phyloP scores from a whole-genome alignment of 2,888 invertebrate species.

The Dolichomitus sp. region DNA sequence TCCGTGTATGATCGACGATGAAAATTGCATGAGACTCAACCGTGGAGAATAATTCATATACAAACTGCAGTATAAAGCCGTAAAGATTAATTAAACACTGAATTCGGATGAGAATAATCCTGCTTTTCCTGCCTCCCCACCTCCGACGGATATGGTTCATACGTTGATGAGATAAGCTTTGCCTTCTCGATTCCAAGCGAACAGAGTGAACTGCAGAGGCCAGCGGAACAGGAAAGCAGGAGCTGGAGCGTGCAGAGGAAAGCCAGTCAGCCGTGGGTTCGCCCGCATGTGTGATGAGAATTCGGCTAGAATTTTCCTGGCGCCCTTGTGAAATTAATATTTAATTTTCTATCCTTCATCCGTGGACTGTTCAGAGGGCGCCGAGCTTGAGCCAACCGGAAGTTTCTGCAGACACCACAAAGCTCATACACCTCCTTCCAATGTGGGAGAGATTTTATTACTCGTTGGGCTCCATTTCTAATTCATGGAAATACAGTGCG shows the following conservation, averaged over 20 bases:
- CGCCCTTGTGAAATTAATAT: constrained; percentile 80
- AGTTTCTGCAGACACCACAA: constrained; percentile 27
- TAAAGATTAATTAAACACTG: constrained; percentile 80
- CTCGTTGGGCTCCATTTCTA: constrained; percentile 13
- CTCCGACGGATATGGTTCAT: constrained; percentile 45
- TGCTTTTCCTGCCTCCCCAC: constrained; percentile 32
- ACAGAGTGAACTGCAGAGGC: constrained; percentile 44
- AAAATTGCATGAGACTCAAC: constrained; percentile 9
- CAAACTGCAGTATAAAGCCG: constrained; percentile 37
- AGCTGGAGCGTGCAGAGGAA: constrained; percentile 39
- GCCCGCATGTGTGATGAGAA: constrained; percentile 77
- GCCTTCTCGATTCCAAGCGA: constrained; percentile 63
- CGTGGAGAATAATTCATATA: constrained; percentile 10
- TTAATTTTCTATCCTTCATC: constrained; percentile 81
- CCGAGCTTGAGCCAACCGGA: constrained; percentile 66
- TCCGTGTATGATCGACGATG: constrained; percentile 7
- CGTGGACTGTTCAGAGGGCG: constrained; percentile 73
- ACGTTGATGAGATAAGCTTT: constrained; percentile 63
- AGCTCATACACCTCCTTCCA: neutral
- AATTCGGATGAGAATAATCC: constrained; percentile 77
- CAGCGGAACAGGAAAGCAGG: constrained; percentile 6
- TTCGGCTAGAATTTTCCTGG: constrained; percentile 69
- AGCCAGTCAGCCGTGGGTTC: constrained; percentile 62
- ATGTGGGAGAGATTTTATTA: constrained; percentile 37
- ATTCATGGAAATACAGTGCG: constrained; percentile 14